phyloP scores from a whole-genome alignment of 2,888 invertebrate species.

The Aethes cnicana region DNA sequence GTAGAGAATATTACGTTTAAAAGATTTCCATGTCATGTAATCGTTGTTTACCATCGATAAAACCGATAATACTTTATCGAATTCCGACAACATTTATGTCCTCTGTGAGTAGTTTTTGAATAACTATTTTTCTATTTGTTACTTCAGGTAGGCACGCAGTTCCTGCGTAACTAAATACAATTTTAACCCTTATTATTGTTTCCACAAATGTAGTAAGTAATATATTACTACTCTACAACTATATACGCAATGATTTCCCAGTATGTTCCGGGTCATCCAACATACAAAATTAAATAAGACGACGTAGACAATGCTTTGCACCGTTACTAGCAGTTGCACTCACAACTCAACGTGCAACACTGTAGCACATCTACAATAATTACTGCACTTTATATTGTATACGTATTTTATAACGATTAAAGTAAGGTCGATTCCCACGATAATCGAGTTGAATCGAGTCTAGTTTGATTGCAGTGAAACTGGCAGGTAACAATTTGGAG shows the following conservation, averaged over 20 bases:
- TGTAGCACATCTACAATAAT: conserved; percentile 13
- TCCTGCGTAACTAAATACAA: too few species aligned
- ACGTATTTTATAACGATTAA: conserved; percentile 21
- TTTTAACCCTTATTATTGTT: too few species aligned
- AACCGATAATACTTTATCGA: conserved; percentile 18
- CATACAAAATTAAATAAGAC: too few species aligned
- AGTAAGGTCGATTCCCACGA: conserved; percentile 62
- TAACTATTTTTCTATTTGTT: not conserved
- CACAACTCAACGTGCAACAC: conserved; percentile 6
- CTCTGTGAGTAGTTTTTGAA: conserved; percentile 12
- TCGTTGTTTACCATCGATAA: conserved; percentile 26
- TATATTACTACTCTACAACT: too few species aligned
- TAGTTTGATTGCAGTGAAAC: conserved; percentile 36
- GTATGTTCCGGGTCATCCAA: too few species aligned
- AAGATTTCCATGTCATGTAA: conserved; percentile 17
- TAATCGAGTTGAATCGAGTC: conserved; percentile 38
- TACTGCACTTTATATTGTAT: conserved; percentile 12
- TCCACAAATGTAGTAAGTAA: too few species aligned
- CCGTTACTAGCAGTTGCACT: conserved; percentile 14
- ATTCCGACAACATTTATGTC: conserved; percentile 22
- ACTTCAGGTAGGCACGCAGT: too few species aligned
- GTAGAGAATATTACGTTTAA: conserved; percentile 6
- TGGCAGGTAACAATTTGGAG: conserved; percentile 66
- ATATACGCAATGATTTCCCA: too few species aligned
- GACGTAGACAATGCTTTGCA: too few species aligned